Evolutionary conservation across 2,888 invertebrate species (phyloP).

Genomic region (Uloborus plumipes): DNA sequence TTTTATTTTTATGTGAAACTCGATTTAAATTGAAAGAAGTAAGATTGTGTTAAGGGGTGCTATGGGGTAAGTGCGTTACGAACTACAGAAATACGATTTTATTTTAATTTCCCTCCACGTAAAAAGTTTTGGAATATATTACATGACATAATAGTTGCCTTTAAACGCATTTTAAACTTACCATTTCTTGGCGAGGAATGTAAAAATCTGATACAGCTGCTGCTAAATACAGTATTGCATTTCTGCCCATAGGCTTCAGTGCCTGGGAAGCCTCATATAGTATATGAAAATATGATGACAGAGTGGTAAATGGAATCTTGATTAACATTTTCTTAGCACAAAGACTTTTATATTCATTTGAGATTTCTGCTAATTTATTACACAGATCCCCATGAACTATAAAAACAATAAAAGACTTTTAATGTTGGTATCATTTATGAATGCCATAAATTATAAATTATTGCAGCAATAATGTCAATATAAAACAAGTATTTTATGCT

Average conservation of each 20-base stretch:
- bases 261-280: conserved; percentile 85
- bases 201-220: conserved; percentile 99
- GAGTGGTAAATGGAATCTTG: conserved; percentile 82
- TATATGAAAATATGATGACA: conserved; percentile 93
- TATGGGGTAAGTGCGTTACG: too few relatives aligned
- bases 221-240: conserved; percentile 90
- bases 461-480: background rate
- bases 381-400: conserved; percentile 43
- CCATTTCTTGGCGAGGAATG: conserved; percentile 92
- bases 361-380: conserved; percentile 76
- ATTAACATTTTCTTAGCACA: conserved; percentile 75
- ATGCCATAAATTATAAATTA: conserved; percentile 2
- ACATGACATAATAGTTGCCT: too few relatives aligned
- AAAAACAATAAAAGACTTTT: conserved; percentile 15
- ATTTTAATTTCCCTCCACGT: too few relatives aligned
- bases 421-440: conserved; percentile 10
- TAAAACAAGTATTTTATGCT: background rate
- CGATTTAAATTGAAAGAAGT: too few relatives aligned
- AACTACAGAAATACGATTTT: too few relatives aligned
- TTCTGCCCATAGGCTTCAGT: conserved; percentile 78
- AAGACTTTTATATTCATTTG: conserved; percentile 80
- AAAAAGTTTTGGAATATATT: too few relatives aligned
- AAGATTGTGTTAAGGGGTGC: too few relatives aligned
- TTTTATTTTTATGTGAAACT: too few relatives aligned
- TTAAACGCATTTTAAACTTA: conserved; percentile 71